These are phyloP conservation scores for Pogonocichla stellata DNA, from an alignment of 2,113 vertebrate species.

Conservation along the genomic window DNA sequence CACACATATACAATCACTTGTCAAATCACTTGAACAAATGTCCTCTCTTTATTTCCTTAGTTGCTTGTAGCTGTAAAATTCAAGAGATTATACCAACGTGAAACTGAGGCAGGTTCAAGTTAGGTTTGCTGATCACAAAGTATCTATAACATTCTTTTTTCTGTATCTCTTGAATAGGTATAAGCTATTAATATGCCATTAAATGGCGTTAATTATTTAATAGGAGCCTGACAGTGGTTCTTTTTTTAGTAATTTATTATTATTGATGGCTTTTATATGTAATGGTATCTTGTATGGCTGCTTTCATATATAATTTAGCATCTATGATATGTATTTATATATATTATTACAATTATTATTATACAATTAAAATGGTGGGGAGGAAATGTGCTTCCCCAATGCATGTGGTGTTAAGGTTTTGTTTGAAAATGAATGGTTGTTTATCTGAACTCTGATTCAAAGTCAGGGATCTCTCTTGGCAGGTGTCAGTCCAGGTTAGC, in stretches of 20 bases:
- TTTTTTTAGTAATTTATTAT: too few species aligned
- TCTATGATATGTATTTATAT: background rate
- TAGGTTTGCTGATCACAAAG: background rate
- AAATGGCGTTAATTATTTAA: background rate
- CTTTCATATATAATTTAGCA: background rate
- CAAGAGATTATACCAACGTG: background rate
- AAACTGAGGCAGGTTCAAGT: background rate
- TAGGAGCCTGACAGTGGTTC: background rate
- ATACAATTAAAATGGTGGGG: background rate
- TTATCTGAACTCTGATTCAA: background rate
- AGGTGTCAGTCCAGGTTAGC: slow-evolving; percentile 1
- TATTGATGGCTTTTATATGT: background rate
- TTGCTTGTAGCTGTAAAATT: background rate
- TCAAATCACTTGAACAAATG: background rate
- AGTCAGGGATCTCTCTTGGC: background rate
- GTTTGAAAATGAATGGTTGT: background rate
- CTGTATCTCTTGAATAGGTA: background rate
- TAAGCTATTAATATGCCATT: background rate
- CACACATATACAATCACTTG: background rate
- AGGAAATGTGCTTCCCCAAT: background rate
- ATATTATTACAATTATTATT: background rate
- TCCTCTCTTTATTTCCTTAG: background rate
- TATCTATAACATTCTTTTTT: background rate
- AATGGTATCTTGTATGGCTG: background rate
- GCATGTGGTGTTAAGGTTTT: background rate